Base-by-base conservation (phyloP, 2,888 invertebrate species). In the Girardia tigrina region DNA sequence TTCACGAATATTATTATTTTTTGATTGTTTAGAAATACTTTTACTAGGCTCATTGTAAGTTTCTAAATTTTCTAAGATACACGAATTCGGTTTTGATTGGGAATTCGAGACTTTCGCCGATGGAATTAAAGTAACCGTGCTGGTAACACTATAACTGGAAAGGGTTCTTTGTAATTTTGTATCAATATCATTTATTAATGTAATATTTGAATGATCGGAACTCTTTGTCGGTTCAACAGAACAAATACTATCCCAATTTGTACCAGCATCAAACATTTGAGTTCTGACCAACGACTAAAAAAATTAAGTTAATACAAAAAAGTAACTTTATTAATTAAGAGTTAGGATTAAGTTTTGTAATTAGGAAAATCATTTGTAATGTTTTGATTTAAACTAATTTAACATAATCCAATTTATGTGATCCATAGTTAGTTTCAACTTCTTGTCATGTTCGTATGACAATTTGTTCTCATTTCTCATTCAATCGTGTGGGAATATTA, bases 111-210 rank as follows among this genome's bases (percentile, higher is more conserved):
- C 72, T 78, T 78, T 80, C 73, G 82, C 83, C 0, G 56, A 56
- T 16, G 83, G 82, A 28, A 81, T 82, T 75, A 83, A 77, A 26
- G 81, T 83, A 72, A 81, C 81, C n/a, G 80, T 80, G 77, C 81
- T 81, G 78, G 81, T 81, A 27, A 82, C 80, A 73, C 82, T 80
- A 76, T 81, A 80, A 26, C 81, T 79, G 2, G 78, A 79, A 6
- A 74, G 20, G 1, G 74, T 69, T 26, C 74, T 42, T 27, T 71
- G 74, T 26, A 77, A 73, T 27, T 78, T 75, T 16, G 28, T 73
- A 27, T 42, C 73, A 12, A 73, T 42, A 56, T 56, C 56, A 56
- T 56, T 56, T 12, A 23, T 4, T 12, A 56, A 20, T 20, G 6
- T 56, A 6, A 56, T 20, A 56, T 56, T 56, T 4, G 56, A 6